A percentile compares a stretch with the other conserved stretches of the same genome.
These are phyloP conservation scores for Busseola fusca DNA, from an alignment of 2,888 invertebrate genomes.

Conservation along the genomic window DNA sequence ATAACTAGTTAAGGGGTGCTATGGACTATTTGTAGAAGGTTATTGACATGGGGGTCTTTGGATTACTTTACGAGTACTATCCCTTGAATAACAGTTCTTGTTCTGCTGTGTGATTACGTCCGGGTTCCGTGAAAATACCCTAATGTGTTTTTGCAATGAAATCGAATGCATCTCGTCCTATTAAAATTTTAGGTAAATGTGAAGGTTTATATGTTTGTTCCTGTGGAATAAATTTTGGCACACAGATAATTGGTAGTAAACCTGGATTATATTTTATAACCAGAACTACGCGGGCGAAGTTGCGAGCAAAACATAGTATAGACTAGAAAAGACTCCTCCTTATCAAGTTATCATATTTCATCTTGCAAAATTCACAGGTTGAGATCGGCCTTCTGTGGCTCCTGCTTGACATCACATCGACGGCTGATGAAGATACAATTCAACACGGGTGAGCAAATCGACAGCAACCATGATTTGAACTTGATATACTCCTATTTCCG, in stretches of 20 bases:
- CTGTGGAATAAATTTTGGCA: background rate
- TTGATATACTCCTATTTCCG: background rate
- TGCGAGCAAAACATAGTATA: background rate
- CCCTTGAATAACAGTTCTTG: slow-evolving; percentile 27
- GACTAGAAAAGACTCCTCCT: background rate
- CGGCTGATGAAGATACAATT: background rate
- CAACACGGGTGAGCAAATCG: background rate
- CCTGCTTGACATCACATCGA: background rate
- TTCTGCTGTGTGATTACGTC: slow-evolving; percentile 4
- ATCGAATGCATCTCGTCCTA: background rate
- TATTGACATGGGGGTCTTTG: slow-evolving; percentile 55
- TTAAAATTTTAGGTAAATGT: background rate
- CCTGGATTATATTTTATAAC: background rate
- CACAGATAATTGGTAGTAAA: background rate
- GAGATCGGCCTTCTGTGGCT: background rate
- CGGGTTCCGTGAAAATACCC: background rate
- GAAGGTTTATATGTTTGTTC: background rate
- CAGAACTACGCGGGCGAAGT: background rate
- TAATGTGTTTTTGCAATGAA: background rate
- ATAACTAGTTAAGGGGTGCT: slow-evolving; percentile 65
- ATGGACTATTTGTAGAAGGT: slow-evolving; percentile 51
- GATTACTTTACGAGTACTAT: slow-evolving; percentile 18
- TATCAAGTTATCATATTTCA: background rate
- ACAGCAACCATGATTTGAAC: background rate
- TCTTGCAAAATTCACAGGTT: background rate